Base-by-base conservation (phyloP, 2,113 vertebrate genomes). In the Leptobrachium ailaonicum region DNA sequence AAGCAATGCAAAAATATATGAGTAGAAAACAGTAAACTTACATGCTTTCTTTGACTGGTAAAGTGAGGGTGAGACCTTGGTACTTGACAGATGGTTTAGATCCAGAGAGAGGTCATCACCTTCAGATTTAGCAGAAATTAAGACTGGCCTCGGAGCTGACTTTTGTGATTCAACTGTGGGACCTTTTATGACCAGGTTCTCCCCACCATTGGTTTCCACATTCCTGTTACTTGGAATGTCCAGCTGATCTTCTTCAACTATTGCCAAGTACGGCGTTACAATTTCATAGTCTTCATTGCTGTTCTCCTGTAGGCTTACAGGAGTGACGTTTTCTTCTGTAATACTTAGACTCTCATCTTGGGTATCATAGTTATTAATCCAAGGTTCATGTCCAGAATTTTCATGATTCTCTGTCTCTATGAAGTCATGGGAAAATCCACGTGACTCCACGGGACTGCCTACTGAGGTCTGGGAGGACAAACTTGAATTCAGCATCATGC, bases 401-500 rank as follows among this genome's bases (percentile, higher is more conserved):
- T 6, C 62, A 45, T 68, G 73, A 10, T 68, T 62, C n/a, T 47
- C 44, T 20, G 68, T 32, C 58, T 68, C 78, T 14, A 60, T 45
- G n/a, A 74, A 67, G 10, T 44, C 70, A 79, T 9, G 66, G 4
- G 63, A 42, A 40, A 32, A 63, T 3, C 62, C 71, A 58, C 68
- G 62, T 40, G 50, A 50, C 2, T 40, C 47, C 20, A 68, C 41
- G 1, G 71, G 41, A 13, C 71, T 50, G 44, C 40, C 69, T 20
- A 79, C 50, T 2, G 54, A 45, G 42, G 14, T 72, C n/a, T 73
- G 62, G 42, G 63, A 58, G 12, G 56, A 13, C 58, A 63, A 42
- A 68, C 11, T 73, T 14, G 78, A 71, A 41, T 80, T 73, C 50
- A 80, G 42, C 77, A 79, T 79, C 77, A 72, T 79, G 70, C 60